Evolutionary conservation across 1,140 invertebrate species (phyloP).

Genomic region (Achatina immaculata): DNA sequence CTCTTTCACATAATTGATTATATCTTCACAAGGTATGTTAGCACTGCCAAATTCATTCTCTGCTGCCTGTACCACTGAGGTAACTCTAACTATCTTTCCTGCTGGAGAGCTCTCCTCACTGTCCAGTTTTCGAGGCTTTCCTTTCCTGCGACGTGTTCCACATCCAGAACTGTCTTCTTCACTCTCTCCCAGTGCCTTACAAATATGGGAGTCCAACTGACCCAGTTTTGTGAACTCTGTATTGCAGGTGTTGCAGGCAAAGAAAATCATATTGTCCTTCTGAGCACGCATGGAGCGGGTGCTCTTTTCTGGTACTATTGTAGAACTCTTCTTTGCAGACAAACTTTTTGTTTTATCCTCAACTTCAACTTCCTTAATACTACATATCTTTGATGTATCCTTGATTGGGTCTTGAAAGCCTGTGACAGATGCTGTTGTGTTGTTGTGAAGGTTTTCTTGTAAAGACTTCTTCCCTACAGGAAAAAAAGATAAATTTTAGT

Average conservation of each 20-base stretch:
- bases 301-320: neutral
- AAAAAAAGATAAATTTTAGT: no score
- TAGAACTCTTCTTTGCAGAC: neutral
- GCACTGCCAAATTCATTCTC: neutral
- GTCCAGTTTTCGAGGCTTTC: slow-evolving; percentile 38
- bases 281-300: neutral
- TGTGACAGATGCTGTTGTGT: neutral
- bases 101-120: neutral
- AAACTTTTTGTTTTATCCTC: neutral
- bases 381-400: neutral
- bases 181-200: slow-evolving; percentile 25
- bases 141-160: slow-evolving; percentile 38
- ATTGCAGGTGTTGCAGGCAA: slow-evolving; percentile 32
- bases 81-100: neutral
- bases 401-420: neutral
- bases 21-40: neutral
- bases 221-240: slow-evolving; percentile 27
- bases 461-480: no score
- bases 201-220: slow-evolving; percentile 38
- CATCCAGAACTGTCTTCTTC: slow-evolving; percentile 1
- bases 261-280: neutral
- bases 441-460: neutral
- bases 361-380: neutral
- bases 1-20: neutral
- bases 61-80: neutral